A percentile compares a stretch with the other conserved stretches of the same genome.
Conservation (phyloP, 1,140 invertebrate genomes). For the Psix sp. region DNA sequence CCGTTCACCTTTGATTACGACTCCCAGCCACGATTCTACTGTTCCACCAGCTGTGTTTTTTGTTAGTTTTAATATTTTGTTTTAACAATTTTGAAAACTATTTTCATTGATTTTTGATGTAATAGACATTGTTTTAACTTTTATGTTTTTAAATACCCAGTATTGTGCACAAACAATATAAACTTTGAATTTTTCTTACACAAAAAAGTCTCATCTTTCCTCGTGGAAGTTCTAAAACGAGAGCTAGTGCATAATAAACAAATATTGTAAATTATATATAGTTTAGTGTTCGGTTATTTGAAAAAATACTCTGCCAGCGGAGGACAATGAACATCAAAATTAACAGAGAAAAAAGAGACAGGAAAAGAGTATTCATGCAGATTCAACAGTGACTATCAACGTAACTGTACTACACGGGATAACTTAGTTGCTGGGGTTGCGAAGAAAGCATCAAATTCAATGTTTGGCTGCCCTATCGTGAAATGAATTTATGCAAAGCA, state of each 20-base stretch:
- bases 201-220: no score
- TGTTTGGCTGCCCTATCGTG: conserved; percentile 81
- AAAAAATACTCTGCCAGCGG: conserved; percentile 59
- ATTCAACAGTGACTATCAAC: conserved; percentile 67
- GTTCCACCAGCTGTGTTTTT: conserved; percentile 71
- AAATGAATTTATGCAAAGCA: conserved; percentile 82
- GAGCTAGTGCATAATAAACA: no score
- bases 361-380: conserved; percentile 59
- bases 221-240: no score
- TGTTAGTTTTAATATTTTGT: conserved; percentile 25
- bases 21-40: conserved; percentile 73
- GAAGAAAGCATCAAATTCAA: conserved; percentile 78
- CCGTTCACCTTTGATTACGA: conserved; percentile 77
- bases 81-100: conserved; percentile 8
- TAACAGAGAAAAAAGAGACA: conserved; percentile 51
- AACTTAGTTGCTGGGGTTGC: conserved; percentile 68
- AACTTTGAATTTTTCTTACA: no score
- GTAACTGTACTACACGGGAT: conserved; percentile 64
- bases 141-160: no score
- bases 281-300: no score
- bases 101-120: conserved; percentile 5
- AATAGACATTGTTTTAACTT: background rate
- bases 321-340: conserved; percentile 57
- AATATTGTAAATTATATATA: no score
- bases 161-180: no score